Conservation (phyloP, 2,113 vertebrate species). For the Cynocephalus volans region DNA sequence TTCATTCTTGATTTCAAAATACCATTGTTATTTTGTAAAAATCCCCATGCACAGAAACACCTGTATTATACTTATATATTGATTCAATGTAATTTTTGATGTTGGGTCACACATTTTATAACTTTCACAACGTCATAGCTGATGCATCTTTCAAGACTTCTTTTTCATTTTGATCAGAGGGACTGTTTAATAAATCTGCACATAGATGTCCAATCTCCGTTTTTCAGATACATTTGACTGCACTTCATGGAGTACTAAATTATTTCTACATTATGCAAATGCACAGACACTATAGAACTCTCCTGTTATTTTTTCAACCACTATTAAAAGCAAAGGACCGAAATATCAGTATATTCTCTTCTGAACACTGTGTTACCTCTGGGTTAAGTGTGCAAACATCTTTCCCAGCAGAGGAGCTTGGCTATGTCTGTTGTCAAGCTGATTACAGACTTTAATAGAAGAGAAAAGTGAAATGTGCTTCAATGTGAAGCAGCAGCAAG, state of each 20-base stretch:
- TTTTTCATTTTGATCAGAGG: slow-evolving; percentile 68
- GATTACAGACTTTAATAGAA: neutral
- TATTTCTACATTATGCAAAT: slow-evolving; percentile 31
- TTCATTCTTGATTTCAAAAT: slow-evolving; percentile 23
- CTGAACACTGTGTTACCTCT: neutral
- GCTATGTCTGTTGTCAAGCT: slow-evolving; percentile 73
- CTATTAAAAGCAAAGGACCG: slow-evolving; percentile 45
- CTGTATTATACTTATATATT: neutral
- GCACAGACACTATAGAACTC: neutral
- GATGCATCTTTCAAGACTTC: neutral
- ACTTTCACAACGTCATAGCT: slow-evolving; percentile 10
- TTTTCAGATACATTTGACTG: slow-evolving; percentile 35
- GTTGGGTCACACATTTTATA: slow-evolving; percentile 58
- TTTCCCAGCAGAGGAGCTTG: neutral
- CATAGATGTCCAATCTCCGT: neutral
- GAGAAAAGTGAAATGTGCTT: slow-evolving; percentile 64
- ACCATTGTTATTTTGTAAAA: neutral
- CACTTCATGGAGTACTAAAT: slow-evolving; percentile 28
- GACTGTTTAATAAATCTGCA: neutral
- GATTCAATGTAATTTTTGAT: neutral
- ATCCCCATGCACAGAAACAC: neutral
- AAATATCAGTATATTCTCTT: neutral
- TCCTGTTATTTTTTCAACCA: neutral
- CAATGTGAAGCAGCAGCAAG: slow-evolving; percentile 13
- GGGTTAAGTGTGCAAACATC: neutral